phyloP scores from a whole-genome alignment of 2,888 invertebrate species.

The Baccha elongata region DNA sequence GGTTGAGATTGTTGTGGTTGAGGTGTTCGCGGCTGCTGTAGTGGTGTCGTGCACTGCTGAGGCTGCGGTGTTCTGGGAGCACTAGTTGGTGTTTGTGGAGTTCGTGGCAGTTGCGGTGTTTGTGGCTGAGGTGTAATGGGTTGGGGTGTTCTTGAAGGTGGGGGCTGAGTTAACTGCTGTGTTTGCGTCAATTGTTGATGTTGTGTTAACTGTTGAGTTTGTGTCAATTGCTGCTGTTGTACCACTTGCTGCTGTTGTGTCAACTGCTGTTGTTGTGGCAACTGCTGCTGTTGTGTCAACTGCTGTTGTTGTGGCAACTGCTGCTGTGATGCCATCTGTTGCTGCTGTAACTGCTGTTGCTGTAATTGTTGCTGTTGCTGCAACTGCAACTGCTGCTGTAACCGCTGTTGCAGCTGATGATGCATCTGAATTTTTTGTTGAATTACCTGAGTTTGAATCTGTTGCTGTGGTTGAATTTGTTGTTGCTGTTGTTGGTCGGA shows the following conservation, averaged over 20 bases:
- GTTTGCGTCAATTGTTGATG: no score
- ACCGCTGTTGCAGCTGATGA: conserved; percentile 75
- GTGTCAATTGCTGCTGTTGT: conserved; percentile 56
- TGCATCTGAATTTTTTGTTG: conserved; percentile 75
- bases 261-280: conserved; percentile 38
- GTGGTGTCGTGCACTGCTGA: conserved; percentile 78
- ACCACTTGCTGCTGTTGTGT: conserved; percentile 75
- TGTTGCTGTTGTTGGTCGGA: conserved; percentile 75
- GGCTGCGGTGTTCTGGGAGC: conserved; percentile 69
- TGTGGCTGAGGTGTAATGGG: conserved; percentile 61
- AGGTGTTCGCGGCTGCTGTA: conserved; percentile 76
- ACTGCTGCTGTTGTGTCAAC: conserved; percentile 75
- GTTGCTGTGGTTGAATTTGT: conserved; percentile 74
- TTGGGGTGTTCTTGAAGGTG: conserved; percentile 58
- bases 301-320: conserved; percentile 73
- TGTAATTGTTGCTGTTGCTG: conserved; percentile 79
- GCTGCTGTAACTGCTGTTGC: conserved; percentile 76
- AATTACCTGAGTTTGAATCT: conserved; percentile 60
- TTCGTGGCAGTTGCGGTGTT: conserved; percentile 55
- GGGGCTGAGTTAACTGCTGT: conserved; percentile 50
- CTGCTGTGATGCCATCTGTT: conserved; percentile 70
- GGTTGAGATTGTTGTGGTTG: conserved; percentile 76
- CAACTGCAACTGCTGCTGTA: conserved; percentile 76
- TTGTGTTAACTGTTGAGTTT: conserved; percentile 66
- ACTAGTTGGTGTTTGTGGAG: conserved; percentile 63